Evolutionary conservation across 2,888 invertebrate species (phyloP).

Genomic region (Pasiphila rectangulata): DNA sequence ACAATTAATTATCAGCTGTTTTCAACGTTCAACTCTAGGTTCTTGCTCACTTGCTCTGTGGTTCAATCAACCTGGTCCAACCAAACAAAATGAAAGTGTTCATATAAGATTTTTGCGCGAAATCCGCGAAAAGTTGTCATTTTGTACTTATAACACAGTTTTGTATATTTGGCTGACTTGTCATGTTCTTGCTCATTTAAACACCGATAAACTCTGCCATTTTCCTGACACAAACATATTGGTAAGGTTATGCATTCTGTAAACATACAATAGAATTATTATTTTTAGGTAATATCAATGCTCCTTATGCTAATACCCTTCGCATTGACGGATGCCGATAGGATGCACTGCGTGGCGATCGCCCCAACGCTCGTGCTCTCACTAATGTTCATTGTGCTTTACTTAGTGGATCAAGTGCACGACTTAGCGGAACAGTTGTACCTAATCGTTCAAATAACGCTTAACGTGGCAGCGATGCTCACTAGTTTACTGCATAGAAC

Average conservation of each 20-base stretch:
- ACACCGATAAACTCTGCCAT: too few relatives aligned
- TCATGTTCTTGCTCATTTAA: too few relatives aligned
- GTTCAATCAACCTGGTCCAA: too few relatives aligned
- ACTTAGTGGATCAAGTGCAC: conserved; percentile 73
- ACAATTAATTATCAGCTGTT: conserved; percentile 16
- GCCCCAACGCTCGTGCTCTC: conserved; percentile 66
- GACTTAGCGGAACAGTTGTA: conserved; percentile 68
- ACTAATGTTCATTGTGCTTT: conserved; percentile 64
- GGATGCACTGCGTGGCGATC: conserved; percentile 62
- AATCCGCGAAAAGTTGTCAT: too few relatives aligned
- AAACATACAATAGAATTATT: conserved; percentile 52
- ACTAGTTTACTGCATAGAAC: conserved; percentile 35
- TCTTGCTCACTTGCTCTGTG: too few relatives aligned
- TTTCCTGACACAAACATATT: neutral
- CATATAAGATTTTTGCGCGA: too few relatives aligned
- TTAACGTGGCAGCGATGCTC: conserved; percentile 47
- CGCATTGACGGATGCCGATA: conserved; percentile 49
- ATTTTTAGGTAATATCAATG: conserved; percentile 73
- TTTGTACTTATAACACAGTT: too few relatives aligned
- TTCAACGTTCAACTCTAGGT: conserved; percentile 1
- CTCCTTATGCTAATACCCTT: conserved; percentile 69
- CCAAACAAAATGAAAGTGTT: too few relatives aligned
- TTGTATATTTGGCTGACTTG: too few relatives aligned
- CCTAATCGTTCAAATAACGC: conserved; percentile 48
- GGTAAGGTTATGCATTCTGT: conserved; percentile 22